Conservation (phyloP, 1,140 invertebrate genomes). For the Rhynchophorus ferrugineus region DNA sequence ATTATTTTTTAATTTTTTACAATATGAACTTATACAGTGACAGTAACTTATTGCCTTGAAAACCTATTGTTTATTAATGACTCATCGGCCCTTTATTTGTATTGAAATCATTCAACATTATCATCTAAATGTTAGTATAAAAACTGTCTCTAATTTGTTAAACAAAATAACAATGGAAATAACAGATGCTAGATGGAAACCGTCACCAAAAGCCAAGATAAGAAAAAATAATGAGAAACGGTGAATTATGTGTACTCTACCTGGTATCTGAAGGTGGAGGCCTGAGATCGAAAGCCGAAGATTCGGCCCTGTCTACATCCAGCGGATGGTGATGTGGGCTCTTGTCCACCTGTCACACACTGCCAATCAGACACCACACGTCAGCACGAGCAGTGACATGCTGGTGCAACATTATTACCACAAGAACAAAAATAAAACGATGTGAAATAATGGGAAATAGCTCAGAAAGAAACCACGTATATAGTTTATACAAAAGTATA, state of each 20-base stretch:
- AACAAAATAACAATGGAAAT: too few relatives aligned
- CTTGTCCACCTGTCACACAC: slow-evolving; percentile 30
- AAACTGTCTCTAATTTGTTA: too few relatives aligned
- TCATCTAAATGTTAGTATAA: too few relatives aligned
- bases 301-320: slow-evolving; percentile 22
- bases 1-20: too few relatives aligned
- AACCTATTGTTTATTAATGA: too few relatives aligned
- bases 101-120: too few relatives aligned
- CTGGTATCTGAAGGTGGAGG: slow-evolving; percentile 38
- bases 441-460: slow-evolving; percentile 7
- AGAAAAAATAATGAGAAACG: slow-evolving; percentile 6
- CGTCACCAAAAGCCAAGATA: background rate
- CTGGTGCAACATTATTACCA: slow-evolving; percentile 11
- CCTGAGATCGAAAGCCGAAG: slow-evolving; percentile 33
- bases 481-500: too few relatives aligned
- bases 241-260: slow-evolving; percentile 28
- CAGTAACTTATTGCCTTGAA: too few relatives aligned
- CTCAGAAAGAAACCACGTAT: too few relatives aligned
- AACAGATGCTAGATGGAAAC: slow-evolving; percentile 3
- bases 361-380: slow-evolving; percentile 24
- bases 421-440: slow-evolving; percentile 18
- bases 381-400: slow-evolving; percentile 13
- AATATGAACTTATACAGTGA: too few relatives aligned
- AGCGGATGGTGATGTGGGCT: slow-evolving; percentile 16
- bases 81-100: too few relatives aligned